Percentiles rank a stretch among this genome's conserved stretches.
phyloP scores from a whole-genome alignment of 2,113 vertebrate species.

The Syngnathoides biaculeatus region DNA sequence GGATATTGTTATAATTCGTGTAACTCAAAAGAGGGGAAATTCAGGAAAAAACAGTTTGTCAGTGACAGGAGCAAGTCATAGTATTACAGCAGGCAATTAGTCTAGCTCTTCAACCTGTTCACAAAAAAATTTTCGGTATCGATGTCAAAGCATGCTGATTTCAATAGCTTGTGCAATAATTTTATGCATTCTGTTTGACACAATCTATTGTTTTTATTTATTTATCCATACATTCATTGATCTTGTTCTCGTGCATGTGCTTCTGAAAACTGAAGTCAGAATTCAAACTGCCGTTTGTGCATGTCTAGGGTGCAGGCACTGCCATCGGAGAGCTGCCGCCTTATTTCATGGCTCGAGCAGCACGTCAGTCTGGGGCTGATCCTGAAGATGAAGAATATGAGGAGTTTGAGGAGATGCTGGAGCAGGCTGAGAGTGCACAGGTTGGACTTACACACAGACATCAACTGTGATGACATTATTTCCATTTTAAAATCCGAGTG shows the following conservation, averaged over 20 bases:
- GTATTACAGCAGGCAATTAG: not conserved
- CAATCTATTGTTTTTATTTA: too few relatives aligned
- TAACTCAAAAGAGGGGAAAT: not conserved
- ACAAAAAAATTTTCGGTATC: too few relatives aligned
- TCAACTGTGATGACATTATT: not conserved
- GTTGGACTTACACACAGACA: constrained; percentile 64
- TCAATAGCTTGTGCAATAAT: too few relatives aligned
- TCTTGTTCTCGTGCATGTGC: not conserved
- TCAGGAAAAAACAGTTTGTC: constrained; percentile 5
- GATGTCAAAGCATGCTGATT: too few relatives aligned
- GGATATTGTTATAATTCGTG: not conserved
- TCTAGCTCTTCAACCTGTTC: not conserved
- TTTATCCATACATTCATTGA: too few relatives aligned
- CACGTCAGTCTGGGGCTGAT: constrained; percentile 90
- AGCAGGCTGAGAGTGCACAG: constrained; percentile 87
- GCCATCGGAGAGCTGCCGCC: constrained; percentile 97
- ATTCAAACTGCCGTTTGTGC: constrained; percentile 1
- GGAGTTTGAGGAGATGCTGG: constrained; percentile 99
- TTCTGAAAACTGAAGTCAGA: not conserved
- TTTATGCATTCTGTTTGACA: too few relatives aligned
- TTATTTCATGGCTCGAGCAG: constrained; percentile 97
- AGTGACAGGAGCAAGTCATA: not conserved
- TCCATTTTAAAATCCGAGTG: not conserved
- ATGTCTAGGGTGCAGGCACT: constrained; percentile 87
- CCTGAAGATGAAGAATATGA: constrained; percentile 98